These are phyloP conservation scores for Musca vetustissima DNA, from an alignment of 1,140 invertebrate species.

Conservation along the genomic window DNA sequence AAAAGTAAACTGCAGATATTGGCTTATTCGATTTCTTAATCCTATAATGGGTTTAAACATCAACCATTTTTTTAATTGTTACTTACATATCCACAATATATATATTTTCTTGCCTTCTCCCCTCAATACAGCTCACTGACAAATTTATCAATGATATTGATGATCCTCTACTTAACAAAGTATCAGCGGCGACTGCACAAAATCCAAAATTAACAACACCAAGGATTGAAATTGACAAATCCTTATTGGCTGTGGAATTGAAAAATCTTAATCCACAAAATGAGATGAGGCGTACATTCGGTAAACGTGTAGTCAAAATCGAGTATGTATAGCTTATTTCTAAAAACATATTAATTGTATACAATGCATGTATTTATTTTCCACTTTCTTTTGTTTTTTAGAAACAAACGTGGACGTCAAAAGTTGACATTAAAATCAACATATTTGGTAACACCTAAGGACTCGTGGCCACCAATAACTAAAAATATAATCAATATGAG, in stretches of 20 bases:
- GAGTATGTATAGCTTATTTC: constrained; percentile 41
- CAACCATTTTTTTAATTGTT: constrained; percentile 12
- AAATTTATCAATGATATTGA: constrained; percentile 46
- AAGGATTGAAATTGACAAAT: constrained; percentile 52
- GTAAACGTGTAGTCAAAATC: constrained; percentile 69
- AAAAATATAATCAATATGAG: constrained; percentile 77
- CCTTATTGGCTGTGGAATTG: constrained; percentile 65
- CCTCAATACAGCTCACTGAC: constrained; percentile 40
- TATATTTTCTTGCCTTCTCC: not conserved
- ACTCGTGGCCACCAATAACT: constrained; percentile 67
- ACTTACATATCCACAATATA: not conserved
- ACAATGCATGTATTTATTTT: not conserved
- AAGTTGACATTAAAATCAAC: constrained; percentile 63
- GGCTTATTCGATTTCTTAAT: too few species aligned
- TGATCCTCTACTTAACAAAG: constrained; percentile 44
- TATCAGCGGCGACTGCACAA: constrained; percentile 41
- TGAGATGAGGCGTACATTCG: constrained; percentile 84
- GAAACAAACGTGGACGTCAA: constrained; percentile 61
- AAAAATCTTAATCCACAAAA: constrained; percentile 81
- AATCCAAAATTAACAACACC: constrained; percentile 30
- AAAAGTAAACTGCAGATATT: too few species aligned
- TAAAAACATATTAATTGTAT: not conserved
- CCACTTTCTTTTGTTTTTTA: too few species aligned
- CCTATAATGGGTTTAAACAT: too few species aligned
- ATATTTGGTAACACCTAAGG: constrained; percentile 68